Conservation (phyloP, 2,113 vertebrate species). For the Clarias magur region DNA sequence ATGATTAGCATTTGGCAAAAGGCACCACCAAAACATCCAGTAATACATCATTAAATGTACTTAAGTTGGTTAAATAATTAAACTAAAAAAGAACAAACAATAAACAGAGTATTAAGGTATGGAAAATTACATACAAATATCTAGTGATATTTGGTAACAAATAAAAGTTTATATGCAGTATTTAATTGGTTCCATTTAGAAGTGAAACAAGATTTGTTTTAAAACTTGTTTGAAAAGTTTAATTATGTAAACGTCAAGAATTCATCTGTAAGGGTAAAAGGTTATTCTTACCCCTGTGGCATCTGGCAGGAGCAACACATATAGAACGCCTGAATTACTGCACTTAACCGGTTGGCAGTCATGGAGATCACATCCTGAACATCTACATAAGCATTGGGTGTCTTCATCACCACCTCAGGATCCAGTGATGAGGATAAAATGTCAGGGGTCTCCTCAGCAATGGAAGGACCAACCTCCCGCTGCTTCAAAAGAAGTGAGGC, state of each 20-base stretch:
- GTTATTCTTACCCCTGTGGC: constrained; percentile 86
- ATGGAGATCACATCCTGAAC: constrained; percentile 96
- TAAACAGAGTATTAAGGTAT: not conserved
- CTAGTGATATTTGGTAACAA: not conserved
- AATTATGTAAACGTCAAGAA: not conserved
- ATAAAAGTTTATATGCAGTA: not conserved
- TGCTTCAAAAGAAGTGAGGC: constrained; percentile 85
- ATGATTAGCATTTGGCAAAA: not conserved
- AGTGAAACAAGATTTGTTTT: not conserved
- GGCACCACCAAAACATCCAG: not conserved
- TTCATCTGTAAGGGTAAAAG: not conserved
- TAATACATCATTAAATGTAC: constrained; percentile 4
- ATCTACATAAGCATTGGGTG: constrained; percentile 79
- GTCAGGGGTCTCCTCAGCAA: constrained; percentile 32
- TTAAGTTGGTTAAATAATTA: not conserved
- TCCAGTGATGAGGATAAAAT: constrained; percentile 45
- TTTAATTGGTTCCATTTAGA: not conserved
- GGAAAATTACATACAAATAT: not conserved
- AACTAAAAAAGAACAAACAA: not conserved
- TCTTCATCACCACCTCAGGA: constrained; percentile 69
- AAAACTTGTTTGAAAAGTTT: not conserved
- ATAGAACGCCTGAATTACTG: constrained; percentile 98
- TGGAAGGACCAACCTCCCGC: constrained; percentile 69
- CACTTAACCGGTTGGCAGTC: constrained; percentile 94
- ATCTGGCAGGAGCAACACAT: constrained; percentile 99